phyloP scores from a whole-genome alignment of 2,113 vertebrate genomes.

The Labeo catla region DNA sequence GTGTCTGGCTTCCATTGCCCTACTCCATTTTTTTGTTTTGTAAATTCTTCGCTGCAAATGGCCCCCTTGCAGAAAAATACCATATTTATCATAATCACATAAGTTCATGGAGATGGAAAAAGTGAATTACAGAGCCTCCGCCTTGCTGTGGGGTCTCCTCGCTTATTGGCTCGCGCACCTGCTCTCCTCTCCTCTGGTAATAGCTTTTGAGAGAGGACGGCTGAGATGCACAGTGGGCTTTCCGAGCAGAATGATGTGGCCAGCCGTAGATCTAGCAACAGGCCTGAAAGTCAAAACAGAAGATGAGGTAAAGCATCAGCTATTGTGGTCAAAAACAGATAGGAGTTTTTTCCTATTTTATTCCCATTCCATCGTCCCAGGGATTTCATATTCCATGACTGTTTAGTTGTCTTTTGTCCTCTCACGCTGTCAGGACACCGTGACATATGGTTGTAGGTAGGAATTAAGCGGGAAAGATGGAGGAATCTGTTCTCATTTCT shows the following conservation, averaged over 20 bases:
- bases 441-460: constrained; percentile 26
- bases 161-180: not conserved
- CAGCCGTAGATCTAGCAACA: not conserved
- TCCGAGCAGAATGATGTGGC: constrained; percentile 5
- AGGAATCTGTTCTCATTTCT: constrained; percentile 41
- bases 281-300: not conserved
- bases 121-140: not conserved
- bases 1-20: not conserved
- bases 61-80: not conserved
- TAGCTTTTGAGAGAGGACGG: constrained; percentile 22
- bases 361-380: not conserved
- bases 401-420: constrained; percentile 11
- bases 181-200: constrained; percentile 25
- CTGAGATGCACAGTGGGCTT: not conserved
- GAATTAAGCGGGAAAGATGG: not conserved
- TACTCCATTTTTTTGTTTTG: constrained; percentile 3
- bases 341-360: not conserved
- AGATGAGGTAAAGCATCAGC: not conserved
- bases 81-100: constrained; percentile 23
- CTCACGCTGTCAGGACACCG: not conserved
- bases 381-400: constrained; percentile 10
- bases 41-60: constrained; percentile 17
- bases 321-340: not conserved
- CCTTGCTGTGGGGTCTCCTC: constrained; percentile 18
- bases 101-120: constrained; percentile 18